phyloP scores from a whole-genome alignment of 2,888 invertebrate genomes.

The Torymus texanus region DNA sequence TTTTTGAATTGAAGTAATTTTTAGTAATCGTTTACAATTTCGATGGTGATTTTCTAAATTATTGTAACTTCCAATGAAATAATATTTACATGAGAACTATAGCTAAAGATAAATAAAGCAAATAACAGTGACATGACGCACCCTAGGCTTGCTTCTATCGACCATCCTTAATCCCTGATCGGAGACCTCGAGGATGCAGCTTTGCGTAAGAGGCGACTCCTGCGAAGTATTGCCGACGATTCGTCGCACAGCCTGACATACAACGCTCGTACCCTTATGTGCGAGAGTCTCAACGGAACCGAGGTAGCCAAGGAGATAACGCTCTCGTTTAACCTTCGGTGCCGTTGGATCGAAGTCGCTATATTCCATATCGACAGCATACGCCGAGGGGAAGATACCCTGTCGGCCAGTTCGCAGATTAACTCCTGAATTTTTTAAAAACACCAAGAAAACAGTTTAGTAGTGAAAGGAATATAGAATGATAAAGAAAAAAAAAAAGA shows the following conservation, averaged over 20 bases:
- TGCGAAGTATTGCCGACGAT: slow-evolving; percentile 84
- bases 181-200: slow-evolving; percentile 94
- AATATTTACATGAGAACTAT: too few species aligned
- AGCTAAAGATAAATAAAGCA: too few species aligned
- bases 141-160: slow-evolving; percentile 87
- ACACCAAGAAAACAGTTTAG: too few species aligned
- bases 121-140: slow-evolving; percentile 70
- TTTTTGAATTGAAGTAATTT: too few species aligned
- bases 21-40: too few species aligned
- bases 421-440: slow-evolving; percentile 80
- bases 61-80: too few species aligned
- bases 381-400: slow-evolving; percentile 98
- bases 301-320: slow-evolving; percentile 93
- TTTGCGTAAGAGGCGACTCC: slow-evolving; percentile 84
- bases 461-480: too few species aligned
- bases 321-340: slow-evolving; percentile 89
- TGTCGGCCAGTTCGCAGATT: slow-evolving; percentile 94
- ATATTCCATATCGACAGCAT: slow-evolving; percentile 97
- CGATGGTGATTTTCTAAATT: too few species aligned
- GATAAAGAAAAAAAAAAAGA: too few species aligned
- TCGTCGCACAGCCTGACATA: slow-evolving; percentile 92
- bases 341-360: slow-evolving; percentile 94
- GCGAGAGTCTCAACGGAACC: slow-evolving; percentile 97
- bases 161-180: slow-evolving; percentile 97
- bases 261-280: slow-evolving; percentile 97